phyloP scores from a whole-genome alignment of 2,888 invertebrate species.

The Eilema griseolum region DNA sequence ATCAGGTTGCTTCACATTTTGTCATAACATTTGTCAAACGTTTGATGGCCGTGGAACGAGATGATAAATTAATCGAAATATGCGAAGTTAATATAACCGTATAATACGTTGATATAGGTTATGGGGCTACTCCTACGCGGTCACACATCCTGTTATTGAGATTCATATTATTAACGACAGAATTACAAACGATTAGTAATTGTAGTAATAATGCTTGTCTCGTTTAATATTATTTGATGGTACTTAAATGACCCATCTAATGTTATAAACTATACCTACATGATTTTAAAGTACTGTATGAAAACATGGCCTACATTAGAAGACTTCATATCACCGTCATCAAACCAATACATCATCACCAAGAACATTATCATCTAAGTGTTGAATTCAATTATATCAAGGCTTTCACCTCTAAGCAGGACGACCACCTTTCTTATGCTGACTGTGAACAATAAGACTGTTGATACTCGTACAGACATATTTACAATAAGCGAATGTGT shows the following conservation, averaged over 20 bases:
- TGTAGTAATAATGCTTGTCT: neutral
- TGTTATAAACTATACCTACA: too few species aligned
- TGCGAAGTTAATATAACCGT: neutral
- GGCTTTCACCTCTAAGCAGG: neutral
- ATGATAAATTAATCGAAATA: neutral
- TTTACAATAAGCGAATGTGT: neutral
- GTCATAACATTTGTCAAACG: neutral
- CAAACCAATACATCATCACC: neutral
- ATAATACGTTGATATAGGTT: neutral
- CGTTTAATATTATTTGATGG: neutral
- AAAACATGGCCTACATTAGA: neutral
- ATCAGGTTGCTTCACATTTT: neutral
- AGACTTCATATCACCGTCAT: neutral
- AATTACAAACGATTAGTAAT: neutral
- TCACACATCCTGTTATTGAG: conserved; percentile 40
- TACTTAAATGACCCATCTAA: too few species aligned
- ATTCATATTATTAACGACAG: conserved; percentile 12
- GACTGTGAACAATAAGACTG: neutral
- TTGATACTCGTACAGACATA: neutral
- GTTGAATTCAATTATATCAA: too few species aligned
- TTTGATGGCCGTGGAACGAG: neutral
- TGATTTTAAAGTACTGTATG: neutral
- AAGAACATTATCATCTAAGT: neutral
- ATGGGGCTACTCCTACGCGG: conserved; percentile 24
- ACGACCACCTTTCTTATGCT: neutral